These are phyloP conservation scores for Chrysaora quinquecirrha DNA, from an alignment of 30 jellyfish, hydroid and myxozoan species.

Conservation along the genomic window DNA sequence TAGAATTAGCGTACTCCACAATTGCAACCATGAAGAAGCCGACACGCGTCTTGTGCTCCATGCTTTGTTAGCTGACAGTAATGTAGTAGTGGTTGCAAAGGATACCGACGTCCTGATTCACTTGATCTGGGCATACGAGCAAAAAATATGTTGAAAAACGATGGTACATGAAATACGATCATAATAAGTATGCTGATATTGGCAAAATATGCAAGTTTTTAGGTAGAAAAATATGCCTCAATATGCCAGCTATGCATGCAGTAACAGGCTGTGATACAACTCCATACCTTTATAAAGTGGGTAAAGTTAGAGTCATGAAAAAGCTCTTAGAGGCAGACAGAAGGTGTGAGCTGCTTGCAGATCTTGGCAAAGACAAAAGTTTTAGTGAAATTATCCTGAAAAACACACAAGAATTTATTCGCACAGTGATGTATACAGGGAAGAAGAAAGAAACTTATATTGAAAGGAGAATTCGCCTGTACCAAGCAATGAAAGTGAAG, in stretches of 20 bases:
- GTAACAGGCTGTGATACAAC: constrained; percentile 56
- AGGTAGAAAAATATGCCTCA: constrained; percentile 34
- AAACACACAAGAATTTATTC: constrained; percentile 23
- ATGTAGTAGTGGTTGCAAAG: constrained; percentile 32
- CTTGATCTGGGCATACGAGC: too few relatives aligned
- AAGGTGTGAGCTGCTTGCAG: too few relatives aligned
- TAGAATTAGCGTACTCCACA: neutral
- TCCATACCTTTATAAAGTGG: constrained; percentile 31
- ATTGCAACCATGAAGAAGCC: too few relatives aligned
- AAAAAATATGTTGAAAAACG: constrained; percentile 28
- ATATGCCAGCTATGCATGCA: constrained; percentile 24
- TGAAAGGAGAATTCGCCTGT: constrained; percentile 50
- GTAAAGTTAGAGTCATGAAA: constrained; percentile 32
- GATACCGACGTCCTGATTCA: too few relatives aligned
- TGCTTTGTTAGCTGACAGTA: too few relatives aligned
- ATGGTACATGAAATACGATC: too few relatives aligned
- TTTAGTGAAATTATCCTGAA: neutral
- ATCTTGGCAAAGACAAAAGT: constrained; percentile 5
- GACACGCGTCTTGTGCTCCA: too few relatives aligned
- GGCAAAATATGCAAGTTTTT: too few relatives aligned
- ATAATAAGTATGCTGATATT: too few relatives aligned
- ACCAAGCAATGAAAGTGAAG: too few relatives aligned
- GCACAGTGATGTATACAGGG: constrained; percentile 31
- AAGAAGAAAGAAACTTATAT: constrained; percentile 22
- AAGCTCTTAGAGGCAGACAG: too few relatives aligned